phyloP scores from a whole-genome alignment of 2,113 vertebrate genomes.

The Corythornis vintsioides region DNA sequence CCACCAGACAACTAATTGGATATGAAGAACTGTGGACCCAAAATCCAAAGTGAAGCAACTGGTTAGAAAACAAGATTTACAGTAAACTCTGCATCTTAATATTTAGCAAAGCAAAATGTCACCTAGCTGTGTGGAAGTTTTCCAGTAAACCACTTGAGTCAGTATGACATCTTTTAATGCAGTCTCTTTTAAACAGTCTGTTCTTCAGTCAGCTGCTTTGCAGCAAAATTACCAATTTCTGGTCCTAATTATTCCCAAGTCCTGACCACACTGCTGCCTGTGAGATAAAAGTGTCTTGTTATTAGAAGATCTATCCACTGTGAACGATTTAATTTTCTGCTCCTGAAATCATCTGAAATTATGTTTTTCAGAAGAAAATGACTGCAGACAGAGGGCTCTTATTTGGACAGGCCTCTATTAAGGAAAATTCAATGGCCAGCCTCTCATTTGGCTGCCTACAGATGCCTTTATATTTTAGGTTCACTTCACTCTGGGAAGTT shows the following conservation, averaged over 20 bases:
- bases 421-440: conserved; percentile 15
- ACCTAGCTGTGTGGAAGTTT: not conserved
- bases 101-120: not conserved
- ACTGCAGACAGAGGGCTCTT: conserved; percentile 34
- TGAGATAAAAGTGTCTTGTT: conserved; percentile 43
- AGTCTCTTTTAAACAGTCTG: not conserved
- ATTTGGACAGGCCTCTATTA: conserved; percentile 26
- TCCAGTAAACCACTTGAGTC: not conserved
- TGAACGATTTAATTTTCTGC: conserved; percentile 72
- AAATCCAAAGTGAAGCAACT: not conserved
- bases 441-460: conserved; percentile 37
- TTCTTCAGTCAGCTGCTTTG: conserved; percentile 8
- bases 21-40: not conserved
- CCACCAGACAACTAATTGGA: not conserved
- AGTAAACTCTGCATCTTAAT: not conserved
- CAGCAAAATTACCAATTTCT: conserved; percentile 25
- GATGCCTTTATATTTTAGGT: conserved; percentile 46
- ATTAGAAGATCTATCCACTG: conserved; percentile 35
- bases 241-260: conserved; percentile 19
- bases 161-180: not conserved
- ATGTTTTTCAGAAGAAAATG: conserved; percentile 29
- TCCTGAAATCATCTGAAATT: conserved; percentile 62
- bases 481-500: conserved; percentile 45
- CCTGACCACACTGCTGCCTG: not conserved
- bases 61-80: not conserved